Evolutionary conservation across 2,888 invertebrate genomes (phyloP), one percentile per base, ranked within the genome.

Genomic region (Xestia rhomboidea): DNA sequence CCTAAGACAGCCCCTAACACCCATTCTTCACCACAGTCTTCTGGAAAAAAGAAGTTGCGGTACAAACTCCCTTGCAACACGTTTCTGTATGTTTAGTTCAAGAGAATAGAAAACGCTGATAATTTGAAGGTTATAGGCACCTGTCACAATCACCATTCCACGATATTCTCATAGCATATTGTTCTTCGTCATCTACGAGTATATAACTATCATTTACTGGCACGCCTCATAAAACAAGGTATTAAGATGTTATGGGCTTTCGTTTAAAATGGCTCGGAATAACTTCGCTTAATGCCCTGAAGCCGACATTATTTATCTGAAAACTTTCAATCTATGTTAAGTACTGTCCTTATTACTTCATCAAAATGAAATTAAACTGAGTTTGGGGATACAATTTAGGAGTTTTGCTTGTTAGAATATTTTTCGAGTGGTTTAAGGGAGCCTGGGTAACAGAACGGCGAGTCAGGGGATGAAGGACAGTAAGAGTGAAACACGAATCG

Each of bases 281-380:
- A 77, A 84, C 75, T 85, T 80, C 63, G 51, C 73, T 67, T 76
- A 77, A 83, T 73, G 71, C 67, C 82, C 76, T 57, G 68, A 64
- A 72, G 77, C 73, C 69, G 73, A 72, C 77, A 74, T 87, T 82
- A 87, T 87, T 85, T 87, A 87, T 85, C 77, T 82, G 46, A 72
- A 85, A 87, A 87, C 87, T 87, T 87, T 81, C 71, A 84, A 79
- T 84, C 85, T 85, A 78, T 78, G 70, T 81, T 79, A 76, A 85
- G 85, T 76, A 78, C 77, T 79, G 74, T 83, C 76, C 68, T 81
- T 83, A 72, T 82, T 73, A 83, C 81, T 87, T 87, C 77, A 81
- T 87, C 77, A 85, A 85, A 78, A 84, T 60, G 72, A 79, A 78
- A 77, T 84, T 81, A 80, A 77, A 74, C 66, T 44, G 72, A 71